Evolutionary conservation across 2,888 invertebrate genomes (phyloP).

Genomic region (Drosophila stalkeri): DNA sequence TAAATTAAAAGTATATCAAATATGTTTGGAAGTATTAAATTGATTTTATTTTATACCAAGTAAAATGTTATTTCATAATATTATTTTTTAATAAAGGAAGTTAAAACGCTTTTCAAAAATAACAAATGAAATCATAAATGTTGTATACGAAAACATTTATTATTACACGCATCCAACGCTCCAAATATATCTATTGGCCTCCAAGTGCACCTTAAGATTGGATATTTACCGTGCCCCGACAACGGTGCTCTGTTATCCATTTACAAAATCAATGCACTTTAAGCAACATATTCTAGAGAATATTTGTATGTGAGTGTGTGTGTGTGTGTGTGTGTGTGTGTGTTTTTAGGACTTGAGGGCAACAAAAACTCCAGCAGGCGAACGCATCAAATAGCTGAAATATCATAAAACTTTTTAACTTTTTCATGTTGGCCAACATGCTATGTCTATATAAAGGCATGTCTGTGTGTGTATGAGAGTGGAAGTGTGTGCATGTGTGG

Average conservation of each 20-base stretch:
- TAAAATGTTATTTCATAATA: not conserved
- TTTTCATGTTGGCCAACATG: constrained; percentile 46
- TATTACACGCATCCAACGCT: not conserved
- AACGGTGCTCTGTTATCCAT: constrained; percentile 26
- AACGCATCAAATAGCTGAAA: constrained; percentile 65
- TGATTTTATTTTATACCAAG: not conserved
- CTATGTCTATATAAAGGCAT: constrained; percentile 19
- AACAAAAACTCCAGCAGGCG: constrained; percentile 27
- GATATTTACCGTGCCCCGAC: constrained; percentile 3
- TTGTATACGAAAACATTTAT: not conserved
- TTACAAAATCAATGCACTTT: constrained; percentile 48
- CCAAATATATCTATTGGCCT: not conserved
- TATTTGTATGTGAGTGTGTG: not conserved
- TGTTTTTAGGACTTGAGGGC: constrained; percentile 7
- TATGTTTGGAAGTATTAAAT: not conserved
- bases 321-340: not conserved
- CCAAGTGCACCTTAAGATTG: not conserved
- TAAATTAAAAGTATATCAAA: not conserved
- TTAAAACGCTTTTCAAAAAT: not conserved
- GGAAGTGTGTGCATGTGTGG: constrained; percentile 7
- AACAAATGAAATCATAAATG: not conserved
- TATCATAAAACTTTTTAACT: constrained; percentile 73
- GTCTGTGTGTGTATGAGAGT: not conserved
- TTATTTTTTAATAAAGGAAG: not conserved
- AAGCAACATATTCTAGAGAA: constrained; percentile 39